Evolutionary conservation across 2,888 invertebrate species (phyloP).

Genomic region (Cyrtodaria siliqua): DNA sequence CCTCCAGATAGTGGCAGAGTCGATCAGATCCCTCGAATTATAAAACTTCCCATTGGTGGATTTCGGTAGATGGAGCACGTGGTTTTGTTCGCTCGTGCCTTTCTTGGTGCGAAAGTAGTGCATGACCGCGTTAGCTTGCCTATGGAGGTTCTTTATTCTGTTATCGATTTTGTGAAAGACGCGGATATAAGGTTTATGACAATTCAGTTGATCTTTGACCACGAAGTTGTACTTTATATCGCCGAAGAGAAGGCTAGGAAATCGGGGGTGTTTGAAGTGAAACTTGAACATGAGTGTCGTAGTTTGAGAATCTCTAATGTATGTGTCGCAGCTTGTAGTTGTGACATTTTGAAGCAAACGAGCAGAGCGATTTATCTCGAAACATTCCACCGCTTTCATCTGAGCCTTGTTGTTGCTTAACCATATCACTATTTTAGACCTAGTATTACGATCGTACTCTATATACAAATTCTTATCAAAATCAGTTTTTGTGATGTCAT

Average conservation of each 20-base stretch:
- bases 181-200: conserved; percentile 36
- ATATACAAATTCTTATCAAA: conserved; percentile 7
- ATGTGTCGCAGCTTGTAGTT: conserved; percentile 29
- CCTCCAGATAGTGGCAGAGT: conserved; percentile 69
- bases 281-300: conserved; percentile 67
- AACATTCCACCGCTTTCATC: conserved; percentile 62
- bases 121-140: background rate
- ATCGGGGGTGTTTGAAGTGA: conserved; percentile 61
- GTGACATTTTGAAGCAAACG: conserved; percentile 33
- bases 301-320: conserved; percentile 25
- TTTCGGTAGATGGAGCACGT: conserved; percentile 14
- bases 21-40: conserved; percentile 41
- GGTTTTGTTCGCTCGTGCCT: background rate
- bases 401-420: background rate
- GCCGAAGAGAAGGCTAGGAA: conserved; percentile 72
- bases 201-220: conserved; percentile 42
- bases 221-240: conserved; percentile 75
- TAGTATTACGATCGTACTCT: conserved; percentile 1
- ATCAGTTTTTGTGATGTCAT: conserved; percentile 24
- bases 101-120: conserved; percentile 23
- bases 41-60: conserved; percentile 11
- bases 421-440: background rate
- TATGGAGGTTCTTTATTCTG: conserved; percentile 6
- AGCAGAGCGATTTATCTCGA: conserved; percentile 52
- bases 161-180: conserved; percentile 42